A percentile compares a stretch with the other conserved stretches of the same genome.
phyloP scores from a whole-genome alignment of 2,888 invertebrate genomes.

The Plagiodera versicolora region DNA sequence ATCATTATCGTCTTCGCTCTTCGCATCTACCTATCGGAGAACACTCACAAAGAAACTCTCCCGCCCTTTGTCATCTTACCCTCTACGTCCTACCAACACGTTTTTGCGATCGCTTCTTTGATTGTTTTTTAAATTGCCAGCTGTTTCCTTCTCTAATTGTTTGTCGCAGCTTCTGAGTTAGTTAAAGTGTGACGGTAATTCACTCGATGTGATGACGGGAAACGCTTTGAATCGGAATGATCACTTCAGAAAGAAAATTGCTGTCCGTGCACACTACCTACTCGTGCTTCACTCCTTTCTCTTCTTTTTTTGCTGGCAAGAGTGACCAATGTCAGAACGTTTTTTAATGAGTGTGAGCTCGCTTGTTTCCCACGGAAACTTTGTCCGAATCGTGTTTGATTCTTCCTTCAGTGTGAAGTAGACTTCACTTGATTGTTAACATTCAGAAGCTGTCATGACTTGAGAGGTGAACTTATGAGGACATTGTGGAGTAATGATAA shows the following conservation, averaged over 20 bases:
- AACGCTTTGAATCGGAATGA: neutral
- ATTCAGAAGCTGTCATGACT: too few species aligned
- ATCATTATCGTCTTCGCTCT: neutral
- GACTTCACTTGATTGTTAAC: too few species aligned
- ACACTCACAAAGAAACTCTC: conserved; percentile 16
- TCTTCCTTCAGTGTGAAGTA: too few species aligned
- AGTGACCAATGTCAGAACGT: too few species aligned
- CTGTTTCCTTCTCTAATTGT: conserved; percentile 39
- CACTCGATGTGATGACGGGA: conserved; percentile 21
- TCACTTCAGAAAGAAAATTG: neutral
- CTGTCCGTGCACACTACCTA: neutral
- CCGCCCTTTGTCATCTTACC: conserved; percentile 38
- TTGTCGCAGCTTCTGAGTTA: conserved; percentile 26
- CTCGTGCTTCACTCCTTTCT: too few species aligned
- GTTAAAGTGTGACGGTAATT: conserved; percentile 29
- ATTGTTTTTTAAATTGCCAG: conserved; percentile 42
- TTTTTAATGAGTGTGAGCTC: too few species aligned
- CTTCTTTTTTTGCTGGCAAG: too few species aligned
- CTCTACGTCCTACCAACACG: conserved; percentile 39
- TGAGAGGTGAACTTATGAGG: too few species aligned
- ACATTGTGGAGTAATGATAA: too few species aligned
- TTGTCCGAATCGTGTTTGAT: too few species aligned
- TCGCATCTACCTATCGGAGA: neutral
- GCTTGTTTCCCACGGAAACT: too few species aligned
- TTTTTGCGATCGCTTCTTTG: conserved; percentile 38